phyloP scores from a whole-genome alignment of 2,888 invertebrate genomes.

The Machimus atricapillus region DNA sequence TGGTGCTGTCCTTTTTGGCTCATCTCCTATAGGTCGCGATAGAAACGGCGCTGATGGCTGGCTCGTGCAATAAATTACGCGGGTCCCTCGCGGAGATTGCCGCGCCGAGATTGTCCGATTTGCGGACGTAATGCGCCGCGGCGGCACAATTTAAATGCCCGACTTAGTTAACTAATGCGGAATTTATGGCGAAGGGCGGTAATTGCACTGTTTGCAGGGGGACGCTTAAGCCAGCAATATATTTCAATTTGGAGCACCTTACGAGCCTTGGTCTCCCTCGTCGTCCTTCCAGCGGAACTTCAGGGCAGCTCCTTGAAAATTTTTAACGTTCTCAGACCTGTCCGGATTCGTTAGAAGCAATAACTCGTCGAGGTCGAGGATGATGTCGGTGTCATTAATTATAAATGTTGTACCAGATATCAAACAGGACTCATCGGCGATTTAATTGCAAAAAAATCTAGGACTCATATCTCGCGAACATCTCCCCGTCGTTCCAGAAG shows the following conservation, averaged over 20 bases:
- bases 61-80: slow-evolving; percentile 49
- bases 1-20: slow-evolving; percentile 15
- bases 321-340: neutral
- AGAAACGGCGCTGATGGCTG: neutral
- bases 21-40: neutral
- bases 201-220: slow-evolving; percentile 46
- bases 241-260: slow-evolving; percentile 19
- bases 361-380: neutral
- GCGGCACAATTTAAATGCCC: slow-evolving; percentile 55
- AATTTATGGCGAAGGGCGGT: slow-evolving; percentile 54
- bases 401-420: neutral
- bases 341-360: slow-evolving; percentile 17
- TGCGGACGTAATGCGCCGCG: slow-evolving; percentile 49
- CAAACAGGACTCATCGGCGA: slow-evolving; percentile 9
- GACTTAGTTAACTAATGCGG: slow-evolving; percentile 56
- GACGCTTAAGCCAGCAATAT: slow-evolving; percentile 37
- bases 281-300: neutral
- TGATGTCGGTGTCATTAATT: slow-evolving; percentile 3
- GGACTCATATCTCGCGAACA: slow-evolving; percentile 2
- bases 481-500: slow-evolving; percentile 1
- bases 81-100: slow-evolving; percentile 43
- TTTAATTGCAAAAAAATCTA: slow-evolving; percentile 19
- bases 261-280: neutral
- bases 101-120: neutral
- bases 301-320: neutral